Evolutionary conservation across 2,113 vertebrate species (phyloP), one percentile per base, ranked within the genome.

Genomic region (Zapornia atra): DNA sequence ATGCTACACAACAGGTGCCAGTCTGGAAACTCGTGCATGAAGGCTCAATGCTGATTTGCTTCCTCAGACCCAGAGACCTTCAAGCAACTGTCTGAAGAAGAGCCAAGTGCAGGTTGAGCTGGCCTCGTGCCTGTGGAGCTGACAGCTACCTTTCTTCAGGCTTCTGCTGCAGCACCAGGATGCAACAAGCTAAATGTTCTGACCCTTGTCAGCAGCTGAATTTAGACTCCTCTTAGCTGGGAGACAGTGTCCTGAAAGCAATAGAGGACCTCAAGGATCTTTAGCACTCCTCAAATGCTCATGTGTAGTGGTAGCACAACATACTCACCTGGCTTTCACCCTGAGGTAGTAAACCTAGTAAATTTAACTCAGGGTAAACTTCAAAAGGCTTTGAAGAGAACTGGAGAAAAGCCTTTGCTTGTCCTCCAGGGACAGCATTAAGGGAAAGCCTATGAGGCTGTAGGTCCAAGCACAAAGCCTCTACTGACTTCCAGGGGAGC

Each of bases 121-220:
- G 18, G 11, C 34, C 66, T 60, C 6, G 0, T 0, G 2, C 29
- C 63, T 29, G 4, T 7, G 17, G 29, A 42, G 61, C 60, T n/a
- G 59, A 61, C 46, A 54, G 42, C 17, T 10, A 42, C 21, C 10
- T 65, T 89, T 61, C 65, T 65, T 44, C 75, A 59, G n/a, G 38
- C 25, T 44, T 44, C 42, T 61, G 60, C 5, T 59, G 53, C 25
- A 82, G 46, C 0, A 0, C 56, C 56, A 68, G 11, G 15, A 29
- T 33, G 7, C 5, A 9, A 25, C 57, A 68, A 70, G 18, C 12
- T 36, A 24, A 84, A 38, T 9, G 6, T 42, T 85, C 75, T 38
- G 33, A 50, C 11, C 22, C n/a, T 4, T 0, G 10, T 11, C 51
- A 71, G 19, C 3, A 2, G 46, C 54, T 46, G 25, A 92, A 54